These are phyloP conservation scores for Electrona antarctica DNA, from an alignment of 2,113 vertebrate species.

Conservation along the genomic window DNA sequence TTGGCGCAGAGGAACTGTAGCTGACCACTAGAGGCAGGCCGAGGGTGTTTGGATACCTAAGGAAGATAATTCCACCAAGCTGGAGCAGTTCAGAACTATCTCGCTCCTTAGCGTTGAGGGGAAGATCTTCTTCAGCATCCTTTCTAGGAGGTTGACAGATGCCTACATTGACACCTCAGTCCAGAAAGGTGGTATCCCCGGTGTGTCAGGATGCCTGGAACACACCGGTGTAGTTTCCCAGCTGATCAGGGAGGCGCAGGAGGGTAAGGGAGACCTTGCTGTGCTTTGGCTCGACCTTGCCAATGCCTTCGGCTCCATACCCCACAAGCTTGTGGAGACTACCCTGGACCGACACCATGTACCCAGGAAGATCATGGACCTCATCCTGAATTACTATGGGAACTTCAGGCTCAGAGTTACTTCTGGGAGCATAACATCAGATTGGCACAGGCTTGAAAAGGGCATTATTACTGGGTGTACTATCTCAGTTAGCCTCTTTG, in stretches of 20 bases:
- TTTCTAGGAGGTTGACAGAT: background rate
- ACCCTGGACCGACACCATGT: background rate
- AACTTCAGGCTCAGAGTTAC: too few relatives aligned
- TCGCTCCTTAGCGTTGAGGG: background rate
- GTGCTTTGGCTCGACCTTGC: conserved; percentile 1
- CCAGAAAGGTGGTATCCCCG: background rate
- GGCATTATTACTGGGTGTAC: too few relatives aligned
- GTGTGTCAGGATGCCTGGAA: background rate
- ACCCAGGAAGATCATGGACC: too few relatives aligned
- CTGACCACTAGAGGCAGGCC: background rate
- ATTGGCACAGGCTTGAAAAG: too few relatives aligned
- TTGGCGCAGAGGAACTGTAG: background rate
- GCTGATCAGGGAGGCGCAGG: background rate
- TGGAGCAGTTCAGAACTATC: conserved; percentile 12
- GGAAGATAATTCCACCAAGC: background rate
- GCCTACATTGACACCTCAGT: background rate
- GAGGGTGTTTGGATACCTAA: conserved; percentile 10
- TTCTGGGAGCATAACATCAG: too few relatives aligned
- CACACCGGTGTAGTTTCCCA: conserved; percentile 3
- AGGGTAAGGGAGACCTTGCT: background rate
- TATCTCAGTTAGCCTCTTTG: too few relatives aligned
- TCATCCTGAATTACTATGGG: too few relatives aligned
- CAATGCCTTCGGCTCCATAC: background rate
- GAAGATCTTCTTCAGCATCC: background rate
- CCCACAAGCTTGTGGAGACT: background rate